Conservation (phyloP, 2,113 vertebrate genomes). For the Puma concolor region DNA sequence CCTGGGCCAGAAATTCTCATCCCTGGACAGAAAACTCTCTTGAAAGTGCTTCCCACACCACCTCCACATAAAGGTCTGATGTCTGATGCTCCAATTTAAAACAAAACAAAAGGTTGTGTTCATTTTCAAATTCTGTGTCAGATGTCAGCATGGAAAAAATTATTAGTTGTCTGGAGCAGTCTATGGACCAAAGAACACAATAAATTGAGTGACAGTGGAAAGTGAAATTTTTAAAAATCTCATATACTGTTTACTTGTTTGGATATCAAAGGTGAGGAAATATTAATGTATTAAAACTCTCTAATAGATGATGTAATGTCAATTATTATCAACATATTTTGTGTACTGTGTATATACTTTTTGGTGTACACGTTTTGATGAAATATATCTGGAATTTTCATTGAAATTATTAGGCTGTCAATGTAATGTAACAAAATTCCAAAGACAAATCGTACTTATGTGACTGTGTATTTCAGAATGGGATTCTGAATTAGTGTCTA, state of each 20-base stretch:
- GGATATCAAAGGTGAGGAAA: background rate
- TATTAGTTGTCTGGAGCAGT: background rate
- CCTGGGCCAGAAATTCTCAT: background rate
- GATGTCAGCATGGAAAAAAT: constrained; percentile 22
- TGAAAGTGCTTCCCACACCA: background rate
- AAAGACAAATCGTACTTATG: constrained; percentile 52
- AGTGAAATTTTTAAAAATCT: background rate
- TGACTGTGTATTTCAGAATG: background rate
- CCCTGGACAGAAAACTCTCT: background rate
- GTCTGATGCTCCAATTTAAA: background rate
- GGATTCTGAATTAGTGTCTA: constrained; percentile 12
- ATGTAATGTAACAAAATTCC: constrained; percentile 16
- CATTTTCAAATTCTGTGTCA: background rate
- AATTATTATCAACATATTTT: background rate
- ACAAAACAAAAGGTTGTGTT: background rate
- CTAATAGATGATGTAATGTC: background rate
- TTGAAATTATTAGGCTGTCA: constrained; percentile 18
- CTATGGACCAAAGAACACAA: background rate
- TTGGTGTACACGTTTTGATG: background rate
- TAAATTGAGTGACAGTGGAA: background rate
- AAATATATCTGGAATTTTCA: constrained; percentile 41
- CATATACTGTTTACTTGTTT: background rate
- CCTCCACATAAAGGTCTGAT: background rate
- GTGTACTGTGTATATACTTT: background rate
- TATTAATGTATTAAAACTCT: background rate